Evolutionary conservation across 2,888 invertebrate genomes (phyloP).

Genomic region (Seira musarum): DNA sequence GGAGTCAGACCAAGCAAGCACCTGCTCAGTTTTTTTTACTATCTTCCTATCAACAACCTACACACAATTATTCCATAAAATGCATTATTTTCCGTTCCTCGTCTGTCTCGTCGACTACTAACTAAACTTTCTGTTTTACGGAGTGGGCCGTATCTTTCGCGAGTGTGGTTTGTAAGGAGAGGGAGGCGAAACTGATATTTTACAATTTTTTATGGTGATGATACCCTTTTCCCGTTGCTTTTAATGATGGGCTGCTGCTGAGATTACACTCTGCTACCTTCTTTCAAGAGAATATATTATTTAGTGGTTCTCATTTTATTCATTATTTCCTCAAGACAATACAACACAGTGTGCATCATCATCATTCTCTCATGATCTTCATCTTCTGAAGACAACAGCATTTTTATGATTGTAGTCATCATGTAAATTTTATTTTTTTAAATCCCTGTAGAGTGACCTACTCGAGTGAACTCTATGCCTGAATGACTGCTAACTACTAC

Average conservation of each 20-base stretch:
- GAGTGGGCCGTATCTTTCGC: too few relatives aligned
- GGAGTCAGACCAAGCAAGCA: not conserved
- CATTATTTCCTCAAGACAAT: conserved; percentile 9
- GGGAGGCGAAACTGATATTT: conserved; percentile 28
- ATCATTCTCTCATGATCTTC: conserved; percentile 23
- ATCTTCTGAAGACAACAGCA: conserved; percentile 20
- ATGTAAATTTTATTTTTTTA: conserved; percentile 26
- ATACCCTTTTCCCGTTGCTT: conserved; percentile 56
- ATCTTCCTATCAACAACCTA: not conserved
- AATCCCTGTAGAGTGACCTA: conserved; percentile 50
- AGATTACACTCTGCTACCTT: not conserved
- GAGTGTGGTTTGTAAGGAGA: not conserved
- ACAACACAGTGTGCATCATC: too few relatives aligned
- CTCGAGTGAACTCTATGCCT: conserved; percentile 19
- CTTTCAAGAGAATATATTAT: conserved; percentile 1
- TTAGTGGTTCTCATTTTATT: not conserved
- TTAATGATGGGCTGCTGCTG: conserved; percentile 41
- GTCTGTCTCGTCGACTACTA: not conserved
- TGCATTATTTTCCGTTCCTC: not conserved
- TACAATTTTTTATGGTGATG: conserved; percentile 48
- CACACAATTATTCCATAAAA: conserved; percentile 5
- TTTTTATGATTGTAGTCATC: conserved; percentile 5
- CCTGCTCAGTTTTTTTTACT: not conserved
- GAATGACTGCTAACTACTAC: not conserved
- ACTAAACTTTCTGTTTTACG: conserved; percentile 1